These are phyloP conservation scores for Enteromius unitaeniatus DNA, from an alignment of 2,797 vertebrate genomes.

Conservation along the genomic window DNA sequence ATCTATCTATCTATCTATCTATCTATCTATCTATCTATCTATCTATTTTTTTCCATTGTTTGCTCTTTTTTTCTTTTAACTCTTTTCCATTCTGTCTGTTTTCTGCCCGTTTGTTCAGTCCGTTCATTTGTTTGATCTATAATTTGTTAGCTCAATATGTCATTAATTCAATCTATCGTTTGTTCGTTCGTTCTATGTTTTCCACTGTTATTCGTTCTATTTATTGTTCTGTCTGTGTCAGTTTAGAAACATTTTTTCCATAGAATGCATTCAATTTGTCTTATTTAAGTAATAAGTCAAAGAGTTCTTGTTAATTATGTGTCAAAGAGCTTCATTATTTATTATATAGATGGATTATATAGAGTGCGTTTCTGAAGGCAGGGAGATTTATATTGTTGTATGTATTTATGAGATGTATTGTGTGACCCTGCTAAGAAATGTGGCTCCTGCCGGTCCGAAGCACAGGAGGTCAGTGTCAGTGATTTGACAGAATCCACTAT, in stretches of 20 bases:
- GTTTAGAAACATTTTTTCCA: neutral
- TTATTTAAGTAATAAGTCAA: neutral
- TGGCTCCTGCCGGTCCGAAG: neutral
- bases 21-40: too few species aligned
- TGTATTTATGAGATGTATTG: slow-evolving; percentile 25
- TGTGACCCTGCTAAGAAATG: slow-evolving; percentile 1
- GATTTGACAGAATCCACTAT: slow-evolving; percentile 15
- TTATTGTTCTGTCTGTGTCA: neutral
- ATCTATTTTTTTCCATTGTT: too few species aligned
- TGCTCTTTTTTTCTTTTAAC: too few species aligned
- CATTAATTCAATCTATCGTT: neutral
- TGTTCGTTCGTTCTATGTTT: neutral
- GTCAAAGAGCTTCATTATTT: neutral
- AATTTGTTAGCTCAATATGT: too few species aligned
- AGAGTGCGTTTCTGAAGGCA: slow-evolving; percentile 11
- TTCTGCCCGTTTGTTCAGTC: neutral
- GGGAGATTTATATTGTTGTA: neutral
- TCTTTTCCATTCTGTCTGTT: too few species aligned
- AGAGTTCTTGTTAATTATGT: neutral
- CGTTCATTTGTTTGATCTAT: neutral
- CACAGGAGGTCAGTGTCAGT: slow-evolving; percentile 25
- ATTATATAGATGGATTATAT: slow-evolving; percentile 12
- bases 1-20: neutral
- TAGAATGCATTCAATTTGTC: neutral
- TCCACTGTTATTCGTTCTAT: neutral